Evolutionary conservation across 2,888 invertebrate genomes (phyloP), one percentile per base, ranked within the genome.

Genomic region (Pristionchus entomophagus): DNA sequence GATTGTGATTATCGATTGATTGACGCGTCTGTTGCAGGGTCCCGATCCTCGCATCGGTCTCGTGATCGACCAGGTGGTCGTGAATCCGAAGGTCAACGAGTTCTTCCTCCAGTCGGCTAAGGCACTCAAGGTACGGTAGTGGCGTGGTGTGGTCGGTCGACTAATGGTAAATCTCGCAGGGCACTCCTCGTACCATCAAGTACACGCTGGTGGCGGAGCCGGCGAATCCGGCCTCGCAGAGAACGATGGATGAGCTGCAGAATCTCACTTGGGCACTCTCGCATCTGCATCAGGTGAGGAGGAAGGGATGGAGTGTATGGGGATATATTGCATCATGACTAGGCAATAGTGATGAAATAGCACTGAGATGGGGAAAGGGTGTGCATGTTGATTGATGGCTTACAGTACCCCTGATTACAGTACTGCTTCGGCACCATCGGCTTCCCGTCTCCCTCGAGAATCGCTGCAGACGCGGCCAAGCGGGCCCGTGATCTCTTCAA

Each of bases 81-180:
- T 62, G 26, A 82, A 82, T 26, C 82, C 82, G 22, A 38, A 59
- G 35, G 41, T 56, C n/a, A 82, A 82, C 62, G 82, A 82, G 49
- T 82, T 32, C 38, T 82, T 82, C 82, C 62, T 82, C 26, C 59
- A 59, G 32, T 56, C 82, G 35, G 59, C 56, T 32, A 62, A 56
- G 49, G 59, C 82, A 17, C 82, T 82, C 38, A 41, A 82, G 82
- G 82, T 82, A 82, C 78, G 29, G 45, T 77, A n/a, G n/a, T 19
- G 3, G 8, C 17, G 29, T 78, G 17, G 49, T 69, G 69, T 22
- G 69, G 17, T 6, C 17, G 38, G 38, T 5, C n/a, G 69, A 69
- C 35, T 22, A 10, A n/a, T 45, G 2, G 0, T 41, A 26, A 26
- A 29, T 2, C 12, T 49, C 32, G 35, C 78, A 80, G 78, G 78